Percentiles rank a stretch among this genome's conserved stretches.
Conservation (phyloP, 2,888 invertebrate genomes). For the Campoletis raptor region DNA sequence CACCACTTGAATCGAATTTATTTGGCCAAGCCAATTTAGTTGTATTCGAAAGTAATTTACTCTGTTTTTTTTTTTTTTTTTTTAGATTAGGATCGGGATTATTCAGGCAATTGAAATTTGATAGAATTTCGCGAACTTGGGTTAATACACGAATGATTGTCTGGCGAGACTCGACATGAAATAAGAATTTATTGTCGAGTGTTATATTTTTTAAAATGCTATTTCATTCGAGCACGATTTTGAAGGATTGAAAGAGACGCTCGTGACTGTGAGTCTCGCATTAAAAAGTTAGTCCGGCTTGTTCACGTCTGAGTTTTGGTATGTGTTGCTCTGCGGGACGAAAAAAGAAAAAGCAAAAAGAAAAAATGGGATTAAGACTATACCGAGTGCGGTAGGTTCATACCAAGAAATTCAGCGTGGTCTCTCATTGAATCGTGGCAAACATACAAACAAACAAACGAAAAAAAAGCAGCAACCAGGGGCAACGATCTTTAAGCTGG, state of each 20-base stretch:
- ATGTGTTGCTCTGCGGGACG: background rate
- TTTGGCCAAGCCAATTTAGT: slow-evolving; percentile 15
- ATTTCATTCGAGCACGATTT: background rate
- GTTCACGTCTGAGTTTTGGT: slow-evolving; percentile 11
- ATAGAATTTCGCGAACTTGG: background rate
- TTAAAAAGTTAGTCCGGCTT: slow-evolving; percentile 4
- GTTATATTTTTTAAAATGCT: background rate
- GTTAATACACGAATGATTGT: background rate
- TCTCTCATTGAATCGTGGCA: slow-evolving; percentile 45
- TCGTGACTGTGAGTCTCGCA: slow-evolving; percentile 10
- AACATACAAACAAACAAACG: slow-evolving; percentile 26
- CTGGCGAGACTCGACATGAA: background rate
- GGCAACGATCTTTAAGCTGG: slow-evolving; percentile 57
- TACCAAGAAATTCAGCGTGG: slow-evolving; percentile 46
- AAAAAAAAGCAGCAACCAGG: slow-evolving; percentile 28
- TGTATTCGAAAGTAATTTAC: background rate
- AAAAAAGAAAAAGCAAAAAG: background rate
- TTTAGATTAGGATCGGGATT: background rate
- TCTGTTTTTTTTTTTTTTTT: background rate
- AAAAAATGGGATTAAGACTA: slow-evolving; percentile 40
- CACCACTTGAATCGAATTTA: slow-evolving; percentile 12
- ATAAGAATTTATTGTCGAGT: background rate
- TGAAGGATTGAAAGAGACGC: background rate
- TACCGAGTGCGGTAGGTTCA: slow-evolving; percentile 61
- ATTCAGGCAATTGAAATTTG: background rate